Conservation (phyloP, 2,797 vertebrate genomes). For the Parauchenoglanis punctatus region DNA sequence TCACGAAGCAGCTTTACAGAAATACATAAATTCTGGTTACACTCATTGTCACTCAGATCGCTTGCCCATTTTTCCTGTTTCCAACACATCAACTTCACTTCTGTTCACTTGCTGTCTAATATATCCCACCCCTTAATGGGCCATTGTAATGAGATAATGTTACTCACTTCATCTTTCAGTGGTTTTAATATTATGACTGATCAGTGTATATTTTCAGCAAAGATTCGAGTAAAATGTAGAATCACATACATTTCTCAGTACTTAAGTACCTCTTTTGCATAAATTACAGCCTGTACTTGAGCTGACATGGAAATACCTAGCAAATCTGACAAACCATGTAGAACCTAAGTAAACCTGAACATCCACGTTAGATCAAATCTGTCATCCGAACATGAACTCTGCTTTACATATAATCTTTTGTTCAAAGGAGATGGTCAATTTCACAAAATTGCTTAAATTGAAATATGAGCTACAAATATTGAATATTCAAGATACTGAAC, state of each 20-base stretch:
- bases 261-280: background rate
- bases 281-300: background rate
- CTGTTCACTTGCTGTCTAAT: too few species aligned
- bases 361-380: background rate
- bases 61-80: too few species aligned
- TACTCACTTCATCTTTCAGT: too few species aligned
- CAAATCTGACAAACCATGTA: background rate
- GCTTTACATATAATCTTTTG: background rate
- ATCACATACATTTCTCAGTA: background rate
- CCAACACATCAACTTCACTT: too few species aligned
- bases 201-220: too few species aligned
- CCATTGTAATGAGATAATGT: too few species aligned
- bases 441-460: background rate
- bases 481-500: background rate
- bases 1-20: too few species aligned
- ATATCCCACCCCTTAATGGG: too few species aligned
- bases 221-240: background rate
- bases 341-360: background rate
- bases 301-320: background rate
- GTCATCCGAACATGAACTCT: background rate
- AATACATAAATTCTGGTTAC: too few species aligned
- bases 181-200: too few species aligned
- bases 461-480: background rate
- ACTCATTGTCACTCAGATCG: too few species aligned
- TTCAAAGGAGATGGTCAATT: background rate